A percentile compares a stretch with the other conserved stretches of the same genome.
Conservation (phyloP, 2,113 vertebrate genomes). For the Sula dactylatra region DNA sequence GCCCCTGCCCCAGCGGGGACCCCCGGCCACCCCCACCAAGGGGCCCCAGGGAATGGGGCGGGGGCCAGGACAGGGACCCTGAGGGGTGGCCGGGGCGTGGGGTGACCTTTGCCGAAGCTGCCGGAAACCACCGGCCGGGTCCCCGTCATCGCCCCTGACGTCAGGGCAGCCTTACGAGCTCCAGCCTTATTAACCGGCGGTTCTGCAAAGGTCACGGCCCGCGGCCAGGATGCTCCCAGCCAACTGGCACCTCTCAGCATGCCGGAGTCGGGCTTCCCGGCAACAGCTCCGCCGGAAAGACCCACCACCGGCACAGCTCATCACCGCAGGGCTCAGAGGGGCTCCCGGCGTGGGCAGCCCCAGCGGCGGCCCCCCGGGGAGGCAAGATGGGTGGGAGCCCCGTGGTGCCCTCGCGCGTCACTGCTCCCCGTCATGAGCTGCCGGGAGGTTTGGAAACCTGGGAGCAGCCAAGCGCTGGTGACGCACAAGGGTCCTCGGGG, state of each 20-base stretch:
- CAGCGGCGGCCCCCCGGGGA: background rate
- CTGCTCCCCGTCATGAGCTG: background rate
- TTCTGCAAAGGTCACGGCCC: constrained; percentile 17
- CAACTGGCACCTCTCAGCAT: background rate
- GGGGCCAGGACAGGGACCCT: background rate
- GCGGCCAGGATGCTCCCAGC: background rate
- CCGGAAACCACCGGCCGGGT: constrained; percentile 10
- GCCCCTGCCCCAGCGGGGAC: background rate
- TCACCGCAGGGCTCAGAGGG: background rate
- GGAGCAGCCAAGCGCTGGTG: background rate
- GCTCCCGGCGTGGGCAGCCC: background rate
- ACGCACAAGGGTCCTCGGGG: background rate
- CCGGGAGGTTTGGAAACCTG: background rate
- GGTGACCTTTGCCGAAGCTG: background rate
- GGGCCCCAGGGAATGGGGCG: background rate
- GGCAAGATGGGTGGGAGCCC: background rate
- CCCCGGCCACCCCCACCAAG: background rate
- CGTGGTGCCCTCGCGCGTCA: background rate
- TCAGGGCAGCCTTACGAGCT: constrained; percentile 2
- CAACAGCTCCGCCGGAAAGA: background rate
- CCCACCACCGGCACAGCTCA: background rate
- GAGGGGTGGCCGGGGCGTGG: background rate
- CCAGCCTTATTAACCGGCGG: background rate
- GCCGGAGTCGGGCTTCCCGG: constrained; percentile 3
- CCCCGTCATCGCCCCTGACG: constrained; percentile 18